A percentile compares a stretch with the other conserved stretches of the same genome.
phyloP scores from a whole-genome alignment of 2,113 vertebrate genomes.

The Probosciger aterrimus region DNA sequence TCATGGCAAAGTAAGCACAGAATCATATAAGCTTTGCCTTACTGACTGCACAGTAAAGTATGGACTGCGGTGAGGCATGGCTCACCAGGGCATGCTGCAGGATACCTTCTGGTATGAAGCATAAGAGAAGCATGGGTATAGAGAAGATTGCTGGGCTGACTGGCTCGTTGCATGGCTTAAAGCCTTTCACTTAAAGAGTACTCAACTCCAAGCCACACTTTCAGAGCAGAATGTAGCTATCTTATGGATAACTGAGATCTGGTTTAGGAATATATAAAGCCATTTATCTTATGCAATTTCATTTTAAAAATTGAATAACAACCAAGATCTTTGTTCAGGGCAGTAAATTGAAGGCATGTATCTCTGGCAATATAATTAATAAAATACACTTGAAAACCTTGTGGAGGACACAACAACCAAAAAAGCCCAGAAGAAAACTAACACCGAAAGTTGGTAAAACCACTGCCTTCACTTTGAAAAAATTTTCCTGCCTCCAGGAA shows the following conservation, averaged over 20 bases:
- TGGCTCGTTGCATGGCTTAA: too few species aligned
- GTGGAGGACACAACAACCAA: neutral
- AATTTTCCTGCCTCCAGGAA: neutral
- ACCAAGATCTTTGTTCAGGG: neutral
- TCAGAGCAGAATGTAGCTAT: neutral
- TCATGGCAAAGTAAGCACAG: neutral
- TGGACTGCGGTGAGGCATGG: neutral
- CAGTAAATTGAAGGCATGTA: neutral
- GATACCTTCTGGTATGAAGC: neutral
- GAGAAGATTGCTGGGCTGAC: neutral
- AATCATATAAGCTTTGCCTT: neutral
- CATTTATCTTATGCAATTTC: neutral
- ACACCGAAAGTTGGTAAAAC: neutral
- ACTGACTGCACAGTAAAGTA: neutral
- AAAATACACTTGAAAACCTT: neutral
- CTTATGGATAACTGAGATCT: neutral
- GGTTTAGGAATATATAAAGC: neutral
- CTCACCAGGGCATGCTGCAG: neutral
- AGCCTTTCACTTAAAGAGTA: neutral
- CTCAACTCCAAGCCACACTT: neutral
- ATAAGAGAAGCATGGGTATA: neutral
- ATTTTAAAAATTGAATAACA: neutral
- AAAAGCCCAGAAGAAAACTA: neutral
- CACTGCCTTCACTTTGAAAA: neutral
- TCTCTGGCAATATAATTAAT: neutral